Base-by-base conservation (phyloP, 1,140 invertebrate genomes). In the Mya arenaria region DNA sequence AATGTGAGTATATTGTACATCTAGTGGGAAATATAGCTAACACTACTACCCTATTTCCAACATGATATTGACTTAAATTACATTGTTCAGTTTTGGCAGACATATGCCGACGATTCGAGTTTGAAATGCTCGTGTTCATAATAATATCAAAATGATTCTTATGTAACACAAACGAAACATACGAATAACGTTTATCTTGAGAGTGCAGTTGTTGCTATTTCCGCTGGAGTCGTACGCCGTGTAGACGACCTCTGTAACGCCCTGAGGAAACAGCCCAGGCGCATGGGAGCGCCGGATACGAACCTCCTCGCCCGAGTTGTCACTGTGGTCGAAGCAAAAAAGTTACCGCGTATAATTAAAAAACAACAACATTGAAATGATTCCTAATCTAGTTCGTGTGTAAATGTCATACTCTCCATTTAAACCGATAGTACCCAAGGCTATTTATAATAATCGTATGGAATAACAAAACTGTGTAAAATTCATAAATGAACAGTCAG, bases 161-260 rank as follows among this genome's bases (percentile, higher is more conserved):
- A 52, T 52, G n/a, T 1, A 1, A 52, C 48, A 52, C 48, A 4
- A 23, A 3, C 4, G 17, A 36, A 41, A 85, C 87, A 90, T 92
- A 95, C 95, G 94, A 93, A 95, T 92, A n/a, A 96, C 93, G 17
- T 94, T 94, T 28, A 96, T 94, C 74, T 94, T 94, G 17, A 96
- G 89, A 10, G 92, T 87, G 85, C 96, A 96, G 6, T 89, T 94
- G 60, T 93, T 94, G 44, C 92, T 93, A 88, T 96, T 96, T 48
- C 94, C 94, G 36, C 92, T 94, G 25, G 90, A 84, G 87, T 96
- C 96, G 41, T 85, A 91, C 1, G 95, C 95, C 10, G 90, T 94
- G 85, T 96, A 96, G 15, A 90, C 92, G 0, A 96, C 93, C 66
- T 89, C 78, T 0, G 95, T 95, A n/a, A 89, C 92, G 0, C 95